These are phyloP conservation scores for Tillus elongatus DNA, from an alignment of 2,888 invertebrate genomes.

Conservation along the genomic window DNA sequence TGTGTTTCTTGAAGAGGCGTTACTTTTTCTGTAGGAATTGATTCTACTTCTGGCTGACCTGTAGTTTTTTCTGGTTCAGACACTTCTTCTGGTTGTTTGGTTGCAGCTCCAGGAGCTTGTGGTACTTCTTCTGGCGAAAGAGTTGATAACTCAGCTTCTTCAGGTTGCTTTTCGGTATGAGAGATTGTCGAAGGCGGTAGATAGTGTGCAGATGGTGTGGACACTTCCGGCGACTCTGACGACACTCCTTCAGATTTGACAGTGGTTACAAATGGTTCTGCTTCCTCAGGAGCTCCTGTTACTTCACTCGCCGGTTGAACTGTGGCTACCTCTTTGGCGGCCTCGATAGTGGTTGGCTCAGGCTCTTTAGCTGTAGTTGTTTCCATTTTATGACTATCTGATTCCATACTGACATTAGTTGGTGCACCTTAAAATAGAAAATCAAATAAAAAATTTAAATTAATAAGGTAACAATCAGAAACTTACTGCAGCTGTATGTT, in stretches of 20 bases:
- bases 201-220: no score
- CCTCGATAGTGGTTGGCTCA: conserved; percentile 1
- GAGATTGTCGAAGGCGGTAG: no score
- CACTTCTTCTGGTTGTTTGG: conserved; percentile 7
- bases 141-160: conserved; percentile 9
- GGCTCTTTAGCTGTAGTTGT: conserved; percentile 19
- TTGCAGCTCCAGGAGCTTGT: background rate
- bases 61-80: conserved; percentile 9
- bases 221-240: no score
- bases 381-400: conserved; percentile 44
- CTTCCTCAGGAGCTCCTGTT: conserved; percentile 14
- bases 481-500: conserved; percentile 60
- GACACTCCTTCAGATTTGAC: background rate
- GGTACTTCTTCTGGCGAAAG: no score
- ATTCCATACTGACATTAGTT: conserved; percentile 42
- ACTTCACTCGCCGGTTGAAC: conserved; percentile 14
- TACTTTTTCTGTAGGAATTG: conserved; percentile 18
- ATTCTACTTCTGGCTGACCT: conserved; percentile 11
- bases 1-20: conserved; percentile 5
- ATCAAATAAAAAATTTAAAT: conserved; percentile 4
- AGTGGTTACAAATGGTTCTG: conserved; percentile 3
- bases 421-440: conserved; percentile 28
- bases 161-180: conserved; percentile 10
- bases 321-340: no score
- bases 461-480: background rate